Evolutionary conservation across 1,140 invertebrate species (phyloP).

Genomic region (Drosophila ficusphila): DNA sequence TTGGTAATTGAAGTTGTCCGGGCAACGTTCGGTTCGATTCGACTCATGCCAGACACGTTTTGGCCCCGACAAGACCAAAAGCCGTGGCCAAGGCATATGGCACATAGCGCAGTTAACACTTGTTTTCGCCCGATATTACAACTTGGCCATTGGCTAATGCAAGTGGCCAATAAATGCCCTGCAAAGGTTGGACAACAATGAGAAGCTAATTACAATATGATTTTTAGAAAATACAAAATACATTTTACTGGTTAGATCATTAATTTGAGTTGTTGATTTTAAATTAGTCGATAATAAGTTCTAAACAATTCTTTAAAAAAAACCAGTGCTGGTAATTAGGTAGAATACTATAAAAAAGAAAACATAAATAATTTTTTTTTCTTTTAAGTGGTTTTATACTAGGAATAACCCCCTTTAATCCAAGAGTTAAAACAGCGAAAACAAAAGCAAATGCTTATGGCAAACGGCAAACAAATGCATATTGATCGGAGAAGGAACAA

Average conservation of each 20-base stretch:
- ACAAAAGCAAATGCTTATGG: background rate
- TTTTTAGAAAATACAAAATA: too few relatives aligned
- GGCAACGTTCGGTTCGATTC: slow-evolving; percentile 38
- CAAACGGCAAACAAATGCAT: slow-evolving; percentile 6
- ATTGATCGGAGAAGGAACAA: background rate
- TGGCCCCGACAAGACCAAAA: slow-evolving; percentile 53
- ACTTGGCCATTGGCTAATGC: slow-evolving; percentile 2
- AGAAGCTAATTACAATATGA: too few relatives aligned
- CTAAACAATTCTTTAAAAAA: too few relatives aligned
- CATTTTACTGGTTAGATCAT: too few relatives aligned
- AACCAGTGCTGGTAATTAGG: too few relatives aligned
- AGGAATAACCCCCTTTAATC: background rate
- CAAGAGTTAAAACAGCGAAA: background rate
- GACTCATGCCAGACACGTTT: slow-evolving; percentile 74
- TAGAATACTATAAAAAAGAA: background rate
- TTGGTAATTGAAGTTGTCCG: slow-evolving; percentile 65
- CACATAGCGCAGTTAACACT: slow-evolving; percentile 55
- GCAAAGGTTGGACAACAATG: too few relatives aligned
- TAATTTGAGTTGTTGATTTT: too few relatives aligned
- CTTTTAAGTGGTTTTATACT: background rate
- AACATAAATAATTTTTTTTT: background rate
- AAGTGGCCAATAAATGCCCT: slow-evolving; percentile 11
- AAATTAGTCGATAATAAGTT: too few relatives aligned
- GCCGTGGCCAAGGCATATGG: slow-evolving; percentile 30
- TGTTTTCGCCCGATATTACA: slow-evolving; percentile 44